Evolutionary conservation across 2,888 invertebrate genomes (phyloP).

Genomic region (Deilephila porcellus): DNA sequence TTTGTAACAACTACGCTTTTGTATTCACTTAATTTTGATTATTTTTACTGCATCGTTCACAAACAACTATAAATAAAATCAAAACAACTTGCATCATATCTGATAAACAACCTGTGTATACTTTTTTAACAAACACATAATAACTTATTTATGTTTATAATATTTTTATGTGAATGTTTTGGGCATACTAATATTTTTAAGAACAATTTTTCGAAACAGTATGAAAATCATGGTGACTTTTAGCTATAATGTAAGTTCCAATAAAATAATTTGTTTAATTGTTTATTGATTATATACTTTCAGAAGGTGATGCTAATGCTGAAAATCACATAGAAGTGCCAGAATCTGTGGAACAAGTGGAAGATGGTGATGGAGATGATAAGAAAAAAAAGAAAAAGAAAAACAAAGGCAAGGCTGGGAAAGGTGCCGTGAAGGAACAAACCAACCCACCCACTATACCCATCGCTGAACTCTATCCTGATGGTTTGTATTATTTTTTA

Average conservation of each 20-base stretch:
- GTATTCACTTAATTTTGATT: no score
- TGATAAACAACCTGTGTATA: no score
- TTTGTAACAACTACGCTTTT: no score
- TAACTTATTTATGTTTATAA: no score
- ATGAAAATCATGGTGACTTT: no score
- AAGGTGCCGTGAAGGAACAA: constrained; percentile 82
- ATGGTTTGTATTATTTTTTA: constrained; percentile 82
- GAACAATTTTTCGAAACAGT: no score
- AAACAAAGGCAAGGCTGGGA: constrained; percentile 84
- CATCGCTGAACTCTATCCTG: constrained; percentile 92
- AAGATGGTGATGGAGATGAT: constrained; percentile 80
- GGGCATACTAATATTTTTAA: no score
- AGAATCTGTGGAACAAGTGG: constrained; percentile 62
- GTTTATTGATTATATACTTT: neutral
- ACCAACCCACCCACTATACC: constrained; percentile 95
- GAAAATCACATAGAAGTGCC: constrained; percentile 47
- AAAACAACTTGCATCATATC: no score
- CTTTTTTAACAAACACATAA: no score
- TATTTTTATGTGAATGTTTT: no score
- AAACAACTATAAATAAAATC: no score
- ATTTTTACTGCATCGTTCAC: no score
- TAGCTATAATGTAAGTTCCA: neutral
- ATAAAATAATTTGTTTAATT: neutral
- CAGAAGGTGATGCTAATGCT: constrained; percentile 45
- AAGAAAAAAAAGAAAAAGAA: constrained; percentile 88